Conservation (phyloP, 2,113 vertebrate species). For the Brevimyrus niger region DNA sequence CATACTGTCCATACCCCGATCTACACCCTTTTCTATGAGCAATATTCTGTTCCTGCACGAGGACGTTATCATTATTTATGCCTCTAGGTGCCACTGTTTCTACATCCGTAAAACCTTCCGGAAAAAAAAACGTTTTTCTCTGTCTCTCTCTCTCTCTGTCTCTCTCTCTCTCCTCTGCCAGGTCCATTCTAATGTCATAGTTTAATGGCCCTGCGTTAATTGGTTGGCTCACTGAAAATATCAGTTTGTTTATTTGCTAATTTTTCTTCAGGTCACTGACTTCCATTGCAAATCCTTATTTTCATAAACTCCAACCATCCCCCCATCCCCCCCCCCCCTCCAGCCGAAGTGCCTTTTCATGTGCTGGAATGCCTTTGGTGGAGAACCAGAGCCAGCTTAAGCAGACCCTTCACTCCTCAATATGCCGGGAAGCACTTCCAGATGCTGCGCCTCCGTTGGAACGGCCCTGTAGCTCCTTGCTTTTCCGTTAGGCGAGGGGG, state of each 20-base stretch:
- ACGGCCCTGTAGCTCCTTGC: slow-evolving; percentile 9
- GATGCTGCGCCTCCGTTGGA: slow-evolving; percentile 26
- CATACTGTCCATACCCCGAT: not conserved
- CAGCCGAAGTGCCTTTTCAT: slow-evolving; percentile 1
- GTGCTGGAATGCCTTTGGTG: slow-evolving; percentile 9
- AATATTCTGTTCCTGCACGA: not conserved
- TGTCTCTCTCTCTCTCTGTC: not conserved
- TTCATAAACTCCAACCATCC: not conserved
- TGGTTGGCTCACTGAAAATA: not conserved
- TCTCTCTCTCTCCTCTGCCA: not conserved
- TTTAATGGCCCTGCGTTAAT: not conserved
- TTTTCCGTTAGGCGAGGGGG: not conserved
- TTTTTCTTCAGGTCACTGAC: not conserved
- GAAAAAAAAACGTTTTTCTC: not conserved
- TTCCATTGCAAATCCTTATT: not conserved
- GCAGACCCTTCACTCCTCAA: not conserved
- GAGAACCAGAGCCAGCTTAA: not conserved
- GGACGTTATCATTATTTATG: not conserved
- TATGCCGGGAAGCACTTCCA: slow-evolving; percentile 32
- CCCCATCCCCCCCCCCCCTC: too few relatives aligned
- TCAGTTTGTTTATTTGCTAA: not conserved
- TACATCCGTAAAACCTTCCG: slow-evolving; percentile 9
- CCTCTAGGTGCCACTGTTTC: slow-evolving; percentile 50
- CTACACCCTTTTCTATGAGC: not conserved
- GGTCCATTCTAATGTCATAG: not conserved